Percentiles rank a stretch among this genome's conserved stretches.
Evolutionary conservation across 2,113 vertebrate species (phyloP).

Genomic region (Microtus montanus): DNA sequence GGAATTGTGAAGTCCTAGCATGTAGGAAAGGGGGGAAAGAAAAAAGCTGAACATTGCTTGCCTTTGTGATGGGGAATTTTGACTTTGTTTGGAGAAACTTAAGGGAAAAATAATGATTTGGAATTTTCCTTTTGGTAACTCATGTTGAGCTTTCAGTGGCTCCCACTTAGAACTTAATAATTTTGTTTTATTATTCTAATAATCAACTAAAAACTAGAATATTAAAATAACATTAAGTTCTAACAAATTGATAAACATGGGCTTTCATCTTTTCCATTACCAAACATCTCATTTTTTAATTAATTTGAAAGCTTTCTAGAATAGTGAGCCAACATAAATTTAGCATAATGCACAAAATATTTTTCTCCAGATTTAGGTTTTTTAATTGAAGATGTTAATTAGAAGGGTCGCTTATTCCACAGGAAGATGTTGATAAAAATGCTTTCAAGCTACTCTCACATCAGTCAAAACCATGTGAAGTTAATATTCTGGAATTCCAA

Average conservation of each 20-base stretch:
- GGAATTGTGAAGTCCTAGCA: not conserved
- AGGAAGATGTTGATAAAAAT: conserved; percentile 55
- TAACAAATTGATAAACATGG: conserved; percentile 39
- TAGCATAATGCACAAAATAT: conserved; percentile 5
- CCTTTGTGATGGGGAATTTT: not conserved
- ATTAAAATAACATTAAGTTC: conserved; percentile 53
- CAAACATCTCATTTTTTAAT: conserved; percentile 55
- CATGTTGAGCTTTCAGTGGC: not conserved
- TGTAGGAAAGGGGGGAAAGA: not conserved
- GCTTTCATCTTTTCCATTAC: conserved; percentile 48
- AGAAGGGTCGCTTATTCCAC: conserved; percentile 40
- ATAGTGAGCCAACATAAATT: conserved; percentile 44
- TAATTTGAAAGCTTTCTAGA: conserved; percentile 68
- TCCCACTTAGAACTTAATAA: not conserved
- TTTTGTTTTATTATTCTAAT: conserved; percentile 38
- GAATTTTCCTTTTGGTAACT: not conserved
- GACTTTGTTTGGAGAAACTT: not conserved
- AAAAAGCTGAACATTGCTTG: not conserved
- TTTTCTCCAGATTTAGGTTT: conserved; percentile 44
- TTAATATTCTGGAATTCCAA: not conserved
- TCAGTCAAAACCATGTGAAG: not conserved
- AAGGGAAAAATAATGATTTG: not conserved
- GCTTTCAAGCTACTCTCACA: conserved; percentile 1
- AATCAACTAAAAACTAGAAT: not conserved
- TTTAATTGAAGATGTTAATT: conserved; percentile 67